Evolutionary conservation across 2,888 invertebrate species (phyloP).

Genomic region (Glaucopsyche alexis): DNA sequence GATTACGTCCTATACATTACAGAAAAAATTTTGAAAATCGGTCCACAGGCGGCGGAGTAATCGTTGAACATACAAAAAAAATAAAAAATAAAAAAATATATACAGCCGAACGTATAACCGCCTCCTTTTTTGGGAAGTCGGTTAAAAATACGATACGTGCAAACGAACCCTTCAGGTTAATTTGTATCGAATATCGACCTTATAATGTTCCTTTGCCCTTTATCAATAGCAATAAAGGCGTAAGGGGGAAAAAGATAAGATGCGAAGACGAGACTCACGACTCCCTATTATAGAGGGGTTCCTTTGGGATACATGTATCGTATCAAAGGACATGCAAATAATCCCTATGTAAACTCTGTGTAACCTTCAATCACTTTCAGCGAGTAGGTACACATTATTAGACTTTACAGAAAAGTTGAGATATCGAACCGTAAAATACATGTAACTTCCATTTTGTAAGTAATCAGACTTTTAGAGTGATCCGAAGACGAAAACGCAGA

Average conservation of each 20-base stretch:
- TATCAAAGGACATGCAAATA: constrained; percentile 23
- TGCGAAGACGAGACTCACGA: neutral
- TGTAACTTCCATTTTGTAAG: neutral
- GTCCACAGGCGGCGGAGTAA: too few species aligned
- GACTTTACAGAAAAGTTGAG: neutral
- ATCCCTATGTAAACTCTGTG: constrained; percentile 1
- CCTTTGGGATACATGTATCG: neutral
- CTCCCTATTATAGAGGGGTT: neutral
- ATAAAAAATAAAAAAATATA: too few species aligned
- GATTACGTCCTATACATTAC: too few species aligned
- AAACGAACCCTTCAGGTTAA: constrained; percentile 6
- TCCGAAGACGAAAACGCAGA: neutral
- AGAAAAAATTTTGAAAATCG: too few species aligned
- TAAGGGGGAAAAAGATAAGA: constrained; percentile 21
- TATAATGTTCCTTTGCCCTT: constrained; percentile 21
- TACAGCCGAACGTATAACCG: too few species aligned
- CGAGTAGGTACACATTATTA: neutral
- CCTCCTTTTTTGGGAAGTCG: too few species aligned
- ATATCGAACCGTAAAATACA: neutral
- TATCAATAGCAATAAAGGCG: constrained; percentile 21
- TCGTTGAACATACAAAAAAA: too few species aligned
- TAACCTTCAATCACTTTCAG: neutral
- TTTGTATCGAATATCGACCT: constrained; percentile 22
- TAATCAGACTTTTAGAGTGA: too few species aligned
- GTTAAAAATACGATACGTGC: neutral